phyloP scores from a whole-genome alignment of 2,888 invertebrate species.

The Drosophila nr. perissopoda region DNA sequence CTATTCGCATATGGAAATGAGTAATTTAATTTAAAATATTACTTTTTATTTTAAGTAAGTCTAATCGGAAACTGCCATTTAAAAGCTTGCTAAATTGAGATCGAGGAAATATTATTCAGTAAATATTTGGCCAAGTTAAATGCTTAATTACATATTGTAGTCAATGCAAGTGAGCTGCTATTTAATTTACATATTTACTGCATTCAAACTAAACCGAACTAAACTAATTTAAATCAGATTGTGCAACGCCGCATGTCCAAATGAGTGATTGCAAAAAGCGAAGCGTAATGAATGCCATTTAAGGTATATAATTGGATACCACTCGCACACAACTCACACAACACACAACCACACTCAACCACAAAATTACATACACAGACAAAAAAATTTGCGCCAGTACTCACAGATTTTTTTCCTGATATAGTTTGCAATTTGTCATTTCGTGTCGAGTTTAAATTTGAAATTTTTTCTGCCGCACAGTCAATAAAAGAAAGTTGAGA shows the following conservation, averaged over 20 bases:
- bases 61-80: neutral
- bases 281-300: conserved; percentile 63
- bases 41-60: neutral
- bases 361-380: neutral
- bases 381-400: conserved; percentile 33
- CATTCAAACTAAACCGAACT: conserved; percentile 47
- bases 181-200: conserved; percentile 50
- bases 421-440: conserved; percentile 70
- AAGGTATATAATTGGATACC: conserved; percentile 40
- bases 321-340: conserved; percentile 1
- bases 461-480: conserved; percentile 49
- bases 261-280: conserved; percentile 33
- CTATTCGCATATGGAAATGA: neutral
- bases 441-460: conserved; percentile 60
- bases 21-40: neutral
- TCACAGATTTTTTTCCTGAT: conserved; percentile 39
- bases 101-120: neutral
- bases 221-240: conserved; percentile 65
- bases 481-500: conserved; percentile 65
- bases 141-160: conserved; percentile 66
- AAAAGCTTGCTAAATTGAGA: neutral
- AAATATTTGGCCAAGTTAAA: neutral
- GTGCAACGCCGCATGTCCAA: conserved; percentile 28
- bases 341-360: neutral
- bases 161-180: conserved; percentile 34